A percentile compares a stretch with the other conserved stretches of the same genome.
Evolutionary conservation across 2,888 invertebrate genomes (phyloP).

Genomic region (Apamea monoglypha): DNA sequence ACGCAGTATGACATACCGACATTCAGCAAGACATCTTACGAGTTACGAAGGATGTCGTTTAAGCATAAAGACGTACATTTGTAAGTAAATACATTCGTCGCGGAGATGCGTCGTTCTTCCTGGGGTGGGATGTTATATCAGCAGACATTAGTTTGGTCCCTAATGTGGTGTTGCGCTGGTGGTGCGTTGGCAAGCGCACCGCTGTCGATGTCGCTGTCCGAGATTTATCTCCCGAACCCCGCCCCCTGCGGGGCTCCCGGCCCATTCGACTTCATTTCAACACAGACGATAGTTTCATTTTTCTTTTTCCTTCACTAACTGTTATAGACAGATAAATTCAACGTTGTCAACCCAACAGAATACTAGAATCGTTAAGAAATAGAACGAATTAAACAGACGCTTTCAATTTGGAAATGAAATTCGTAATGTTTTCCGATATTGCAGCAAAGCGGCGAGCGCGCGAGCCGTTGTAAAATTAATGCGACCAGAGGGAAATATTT

Average conservation of each 20-base stretch:
- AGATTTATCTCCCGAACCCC: constrained; percentile 81
- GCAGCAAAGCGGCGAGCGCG: constrained; percentile 59
- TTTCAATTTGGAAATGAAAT: constrained; percentile 67
- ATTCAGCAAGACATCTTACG: constrained; percentile 15
- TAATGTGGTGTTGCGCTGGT: constrained; percentile 77
- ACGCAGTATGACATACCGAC: constrained; percentile 24
- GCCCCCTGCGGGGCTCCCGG: constrained; percentile 65
- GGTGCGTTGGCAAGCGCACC: constrained; percentile 77
- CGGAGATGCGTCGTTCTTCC: constrained; percentile 60
- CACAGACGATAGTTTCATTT: constrained; percentile 77
- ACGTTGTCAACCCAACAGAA: constrained; percentile 57
- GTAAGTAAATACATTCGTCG: constrained; percentile 46
- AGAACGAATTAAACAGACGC: constrained; percentile 58
- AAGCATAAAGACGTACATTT: constrained; percentile 38
- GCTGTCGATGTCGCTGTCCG: constrained; percentile 77
- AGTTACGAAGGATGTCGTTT: constrained; percentile 20
- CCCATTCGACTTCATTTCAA: constrained; percentile 73
- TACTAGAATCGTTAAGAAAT: constrained; percentile 45
- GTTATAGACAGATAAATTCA: constrained; percentile 74
- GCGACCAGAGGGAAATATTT: constrained; percentile 70
- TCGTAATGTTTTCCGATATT: constrained; percentile 70
- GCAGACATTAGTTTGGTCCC: constrained; percentile 78
- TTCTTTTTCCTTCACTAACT: constrained; percentile 71
- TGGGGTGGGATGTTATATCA: constrained; percentile 74
- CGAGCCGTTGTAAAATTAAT: constrained; percentile 70